A percentile compares a stretch with the other conserved stretches of the same genome.
Conservation (phyloP, 92 coral and sea anemone species). For the Blastomussa wellsi region DNA sequence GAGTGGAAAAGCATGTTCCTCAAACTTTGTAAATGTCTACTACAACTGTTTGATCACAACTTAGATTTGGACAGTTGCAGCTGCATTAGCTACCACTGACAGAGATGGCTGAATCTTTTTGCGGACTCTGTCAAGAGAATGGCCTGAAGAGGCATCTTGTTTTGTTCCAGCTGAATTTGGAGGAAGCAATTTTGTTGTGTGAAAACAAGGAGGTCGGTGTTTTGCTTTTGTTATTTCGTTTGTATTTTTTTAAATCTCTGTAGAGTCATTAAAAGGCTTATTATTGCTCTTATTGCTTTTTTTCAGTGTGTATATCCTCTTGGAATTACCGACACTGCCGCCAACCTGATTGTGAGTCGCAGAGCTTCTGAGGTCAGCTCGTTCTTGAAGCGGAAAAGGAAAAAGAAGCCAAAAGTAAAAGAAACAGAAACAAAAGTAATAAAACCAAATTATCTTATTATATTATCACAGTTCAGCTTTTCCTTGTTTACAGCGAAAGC, state of each 20-base stretch:
- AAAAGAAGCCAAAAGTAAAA: slow-evolving; percentile 36
- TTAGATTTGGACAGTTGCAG: neutral
- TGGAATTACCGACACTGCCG: slow-evolving; percentile 32
- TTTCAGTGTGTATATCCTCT: slow-evolving; percentile 90
- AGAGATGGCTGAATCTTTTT: slow-evolving; percentile 61
- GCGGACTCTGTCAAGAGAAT: slow-evolving; percentile 71
- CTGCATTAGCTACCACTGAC: neutral
- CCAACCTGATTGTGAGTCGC: slow-evolving; percentile 51
- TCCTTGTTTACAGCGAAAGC: neutral
- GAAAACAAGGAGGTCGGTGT: slow-evolving; percentile 75
- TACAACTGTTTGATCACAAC: neutral
- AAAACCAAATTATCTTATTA: no score
- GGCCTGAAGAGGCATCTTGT: slow-evolving; percentile 75
- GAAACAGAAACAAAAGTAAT: slow-evolving; percentile 45
- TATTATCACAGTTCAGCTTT: neutral
- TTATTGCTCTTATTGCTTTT: neutral
- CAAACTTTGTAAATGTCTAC: neutral
- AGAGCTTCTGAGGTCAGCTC: slow-evolving; percentile 46
- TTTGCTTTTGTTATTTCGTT: neutral
- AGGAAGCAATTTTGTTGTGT: slow-evolving; percentile 88
- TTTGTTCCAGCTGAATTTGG: slow-evolving; percentile 74
- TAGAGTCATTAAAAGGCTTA: neutral
- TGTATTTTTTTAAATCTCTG: neutral
- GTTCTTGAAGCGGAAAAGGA: slow-evolving; percentile 50
- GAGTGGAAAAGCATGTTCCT: neutral